Percentiles rank a stretch among this genome's conserved stretches.
Conservation (phyloP, 2,797 vertebrate genomes). For the Pygocentrus nattereri region DNA sequence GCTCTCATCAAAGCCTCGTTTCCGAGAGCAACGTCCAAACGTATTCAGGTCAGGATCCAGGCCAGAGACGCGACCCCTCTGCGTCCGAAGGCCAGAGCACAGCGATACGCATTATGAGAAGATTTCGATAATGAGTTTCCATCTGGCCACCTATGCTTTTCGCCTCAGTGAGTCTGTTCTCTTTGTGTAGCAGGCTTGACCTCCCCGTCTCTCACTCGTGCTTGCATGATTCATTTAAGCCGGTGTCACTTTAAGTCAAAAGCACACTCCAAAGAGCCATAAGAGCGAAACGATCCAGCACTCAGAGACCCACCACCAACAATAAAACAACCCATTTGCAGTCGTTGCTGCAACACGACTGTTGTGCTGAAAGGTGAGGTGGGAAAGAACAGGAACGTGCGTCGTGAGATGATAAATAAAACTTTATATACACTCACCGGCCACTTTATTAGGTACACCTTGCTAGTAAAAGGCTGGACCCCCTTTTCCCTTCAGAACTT, state of each 20-base stretch:
- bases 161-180: conserved; percentile 10
- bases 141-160: conserved; percentile 21
- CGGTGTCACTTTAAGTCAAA: conserved; percentile 45
- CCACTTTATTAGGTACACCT: no score
- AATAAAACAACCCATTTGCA: background rate
- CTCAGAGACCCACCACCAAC: background rate
- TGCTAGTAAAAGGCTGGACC: no score
- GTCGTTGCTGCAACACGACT: background rate
- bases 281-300: background rate
- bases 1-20: background rate
- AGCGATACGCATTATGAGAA: conserved; percentile 31
- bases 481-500: no score
- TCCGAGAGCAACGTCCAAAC: background rate
- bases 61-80: background rate
- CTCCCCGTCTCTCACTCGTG: background rate
- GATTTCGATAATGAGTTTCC: conserved; percentile 49
- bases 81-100: conserved; percentile 10
- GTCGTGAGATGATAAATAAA: background rate
- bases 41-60: conserved; percentile 6
- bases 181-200: background rate
- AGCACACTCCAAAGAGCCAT: conserved; percentile 22
- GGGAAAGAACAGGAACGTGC: background rate
- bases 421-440: no score
- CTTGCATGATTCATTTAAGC: conserved; percentile 49
- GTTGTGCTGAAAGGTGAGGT: no score